Evolutionary conservation across 2,888 invertebrate genomes (phyloP), one percentile per base, ranked within the genome.

Genomic region (Amblyteles armatorius): DNA sequence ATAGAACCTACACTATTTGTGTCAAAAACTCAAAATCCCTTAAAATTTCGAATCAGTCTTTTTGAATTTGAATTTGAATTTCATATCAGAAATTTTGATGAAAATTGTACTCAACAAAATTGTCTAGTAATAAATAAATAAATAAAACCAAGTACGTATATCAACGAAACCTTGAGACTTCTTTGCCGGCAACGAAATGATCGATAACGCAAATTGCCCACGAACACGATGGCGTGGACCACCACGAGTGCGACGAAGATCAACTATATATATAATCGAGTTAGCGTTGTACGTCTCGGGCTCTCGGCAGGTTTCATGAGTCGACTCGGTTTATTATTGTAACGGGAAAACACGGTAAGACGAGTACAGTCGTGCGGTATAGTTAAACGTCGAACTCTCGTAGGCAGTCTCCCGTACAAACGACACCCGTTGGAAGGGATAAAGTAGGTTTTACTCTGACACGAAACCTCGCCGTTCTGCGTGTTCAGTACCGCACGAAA

Each of bases 321-420:
- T 26, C 57, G 22, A 57, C 57, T 26, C 11, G 11, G 57, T 57
- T 11, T 22, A 57, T 26, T 19, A 57, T 57, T 22, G 22, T 57
- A 57, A 57, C 57, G 57, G 57, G 57, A 57, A 26, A 57, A 3
- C 22, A 57, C 57, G 26, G 57, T 11, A 0, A 57, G 26, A 52
- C 16, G 2, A 57, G 26, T 11, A 57, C 26, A 22, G 22, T 26
- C 57, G 0, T 22, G 55, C 55, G 22, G 26, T 57, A 26, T 11
- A 11, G 57, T 57, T 13, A 13, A 57, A 57, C 55, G 55, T 55
- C 55, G 55, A 55, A 55, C 55, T 55, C 19, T 55, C 55, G 9
- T 55, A 22, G 55, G 55, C 22, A 11, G 40, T 40, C 40, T 40
- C 11, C 40, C 11, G 40, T 11, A 22, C 19, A 22, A 55, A 19